Base-by-base conservation (phyloP, 2,888 invertebrate species). In the Caradrina clavipalpis region DNA sequence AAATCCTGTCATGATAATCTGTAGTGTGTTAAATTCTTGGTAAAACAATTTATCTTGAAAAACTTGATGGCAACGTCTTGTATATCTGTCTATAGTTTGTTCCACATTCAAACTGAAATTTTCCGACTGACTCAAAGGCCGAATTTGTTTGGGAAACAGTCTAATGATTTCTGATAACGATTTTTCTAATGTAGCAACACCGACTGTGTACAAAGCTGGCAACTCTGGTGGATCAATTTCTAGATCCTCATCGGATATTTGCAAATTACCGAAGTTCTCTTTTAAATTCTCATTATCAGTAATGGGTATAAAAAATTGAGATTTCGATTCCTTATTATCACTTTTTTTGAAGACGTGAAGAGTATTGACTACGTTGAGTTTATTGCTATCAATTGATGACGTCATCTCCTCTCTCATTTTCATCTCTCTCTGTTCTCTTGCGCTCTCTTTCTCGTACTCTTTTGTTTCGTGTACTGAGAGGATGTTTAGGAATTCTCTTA, bases 31-130 rank as follows among this genome's bases (percentile, higher is more conserved):
- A 56, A 95, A 95, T 75, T 96, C 96, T 83, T 95, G 93, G 72
- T 95, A 94, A 76, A 96, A 96, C 2, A 95, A 73, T 81, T 95
- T 96, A 42, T 96, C 96, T 89, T 95, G 94, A 42, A 96, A 96
- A 0, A 96, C 95, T 88, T 96, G 95, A 56, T 96, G 96, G 45
- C 96, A 96, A 35, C 96, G 87, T 13, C 93, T 85, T 0, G 96
- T 96, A 31, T 96, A 96, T 67, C 95, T 91, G 19, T 96, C 96
- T 64, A 96, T 92, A 0, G 96, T 95, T 10, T 94, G 94, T 84
- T 96, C 95, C 0, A 91, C 83, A 17, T 91, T 94, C 35, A 96
- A 79, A 76, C 87, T 93, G 59, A 95, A 95, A 76, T 93, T 95
- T 66, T 96, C 96, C 0, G 96, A 95, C 80, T 96, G 96, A 73